Base-by-base conservation (phyloP, 2,888 invertebrate genomes). In the Bellardia bayeri region DNA sequence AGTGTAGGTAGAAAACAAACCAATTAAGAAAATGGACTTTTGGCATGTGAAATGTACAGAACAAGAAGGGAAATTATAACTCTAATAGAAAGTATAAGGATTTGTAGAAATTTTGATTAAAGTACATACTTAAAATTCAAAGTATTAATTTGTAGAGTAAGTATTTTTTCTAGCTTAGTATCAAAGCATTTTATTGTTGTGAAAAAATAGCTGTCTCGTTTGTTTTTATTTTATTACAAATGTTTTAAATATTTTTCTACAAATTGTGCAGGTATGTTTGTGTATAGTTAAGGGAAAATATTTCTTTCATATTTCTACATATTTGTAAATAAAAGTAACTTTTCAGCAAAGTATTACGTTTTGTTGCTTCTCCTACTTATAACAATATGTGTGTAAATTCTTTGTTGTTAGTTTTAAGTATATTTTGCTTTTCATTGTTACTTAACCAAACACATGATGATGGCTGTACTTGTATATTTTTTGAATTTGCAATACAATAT, bases 11-110 rank as follows among this genome's bases (percentile, higher is more conserved):
- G 42, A 23, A 69, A 54, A 45, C 11, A 33, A 23, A 16, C 23
- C 11, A 69, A 71, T 71, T 54, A 81, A 42, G 16, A 14, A 37
- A 79, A 45, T 58, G 69, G 45, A 79, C 45, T 69, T 49, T 45
- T 56, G 49, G 4, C 37, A 6, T 37, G 4, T 37, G 6, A 37
- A 1, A 37, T 40, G 4, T 23, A 9, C 16, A 13, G 7, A 4
- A 40, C 40, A n/a, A 42, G 23, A 66, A 49, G 45, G 63, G 33
- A 42, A 69, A n/a, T 49, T 33, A 71, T n/a, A 71, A 54, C 71
- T 51, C 37, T 51, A 37, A 13, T 37, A 37, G 33, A 37, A n/a
- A 54, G 37, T 54, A 5, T 16, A 49, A 40, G n/a, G 5, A 71
- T 71, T 64, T 37, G 9, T 2, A 71, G 54, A 33, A n/a, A 37